Evolutionary conservation across 2,797 vertebrate species (phyloP).

Genomic region (Meriones psammophilus): DNA sequence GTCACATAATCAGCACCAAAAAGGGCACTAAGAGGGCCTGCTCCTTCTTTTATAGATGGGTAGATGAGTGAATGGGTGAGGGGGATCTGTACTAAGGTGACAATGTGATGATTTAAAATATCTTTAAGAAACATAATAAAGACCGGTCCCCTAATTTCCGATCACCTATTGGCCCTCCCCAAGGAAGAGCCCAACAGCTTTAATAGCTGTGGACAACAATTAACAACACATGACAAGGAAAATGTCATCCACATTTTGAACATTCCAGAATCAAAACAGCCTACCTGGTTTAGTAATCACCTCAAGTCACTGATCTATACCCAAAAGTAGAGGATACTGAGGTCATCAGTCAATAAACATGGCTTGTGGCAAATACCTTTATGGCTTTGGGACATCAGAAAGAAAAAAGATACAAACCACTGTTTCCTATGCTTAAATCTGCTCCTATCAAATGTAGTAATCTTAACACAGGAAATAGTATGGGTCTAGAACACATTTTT

Average conservation of each 20-base stretch:
- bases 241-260: not conserved
- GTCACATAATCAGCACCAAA: constrained; percentile 67
- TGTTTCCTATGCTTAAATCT: not conserved
- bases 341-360: not conserved
- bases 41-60: constrained; percentile 63
- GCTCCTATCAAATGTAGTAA: constrained; percentile 11
- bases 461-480: not conserved
- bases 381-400: not conserved
- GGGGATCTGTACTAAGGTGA: constrained; percentile 37
- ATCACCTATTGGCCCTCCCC: not conserved
- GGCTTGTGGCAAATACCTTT: not conserved
- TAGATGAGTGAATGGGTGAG: constrained; percentile 25
- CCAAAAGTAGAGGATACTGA: not conserved
- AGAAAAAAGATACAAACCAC: not conserved
- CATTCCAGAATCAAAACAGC: not conserved
- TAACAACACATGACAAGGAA: constrained; percentile 17
- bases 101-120: constrained; percentile 73
- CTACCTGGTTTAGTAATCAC: fast-evolving
- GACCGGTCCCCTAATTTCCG: not conserved
- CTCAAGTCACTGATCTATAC: not conserved
- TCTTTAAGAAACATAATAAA: constrained; percentile 60
- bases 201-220: not conserved
- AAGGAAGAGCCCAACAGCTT: not conserved
- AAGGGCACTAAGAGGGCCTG: constrained; percentile 33
- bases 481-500: not conserved